These are phyloP conservation scores for Echinometra lucunter DNA, from an alignment of 53 echinoderm and acorn worm genomes.

Conservation along the genomic window DNA sequence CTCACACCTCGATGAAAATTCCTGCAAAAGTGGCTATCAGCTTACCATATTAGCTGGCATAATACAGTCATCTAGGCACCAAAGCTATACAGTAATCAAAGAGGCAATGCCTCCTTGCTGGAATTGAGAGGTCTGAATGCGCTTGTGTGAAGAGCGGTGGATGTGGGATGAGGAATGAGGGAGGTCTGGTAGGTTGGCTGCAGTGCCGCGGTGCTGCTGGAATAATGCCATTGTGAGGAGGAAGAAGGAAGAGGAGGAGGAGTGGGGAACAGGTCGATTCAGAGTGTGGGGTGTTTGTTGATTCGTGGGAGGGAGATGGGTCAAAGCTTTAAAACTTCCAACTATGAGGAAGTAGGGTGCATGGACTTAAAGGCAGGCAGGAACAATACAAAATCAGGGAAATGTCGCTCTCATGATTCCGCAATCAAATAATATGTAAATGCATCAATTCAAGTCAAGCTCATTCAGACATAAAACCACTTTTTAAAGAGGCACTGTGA, in stretches of 20 bases:
- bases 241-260: slow-evolving; percentile 44
- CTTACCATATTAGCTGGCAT: slow-evolving; percentile 47
- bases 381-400: background rate
- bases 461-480: background rate
- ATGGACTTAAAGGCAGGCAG: background rate
- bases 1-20: slow-evolving; percentile 18
- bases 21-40: background rate
- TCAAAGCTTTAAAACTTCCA: background rate
- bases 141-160: background rate
- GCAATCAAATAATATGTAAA: background rate
- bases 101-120: background rate
- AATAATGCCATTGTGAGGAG: slow-evolving; percentile 22
- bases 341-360: background rate
- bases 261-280: slow-evolving; percentile 30
- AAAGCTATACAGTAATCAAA: slow-evolving; percentile 17
- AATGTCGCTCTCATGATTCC: too few relatives aligned
- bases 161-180: slow-evolving; percentile 11
- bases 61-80: slow-evolving; percentile 44
- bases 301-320: background rate
- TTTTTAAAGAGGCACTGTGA: too few relatives aligned
- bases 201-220: background rate
- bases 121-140: slow-evolving; percentile 1
- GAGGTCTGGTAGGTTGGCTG: background rate
- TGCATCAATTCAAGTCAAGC: background rate
- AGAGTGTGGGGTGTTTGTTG: slow-evolving; percentile 10